Evolutionary conservation across 2,113 vertebrate species (phyloP).

Genomic region (Gymnobelideus leadbeateri): DNA sequence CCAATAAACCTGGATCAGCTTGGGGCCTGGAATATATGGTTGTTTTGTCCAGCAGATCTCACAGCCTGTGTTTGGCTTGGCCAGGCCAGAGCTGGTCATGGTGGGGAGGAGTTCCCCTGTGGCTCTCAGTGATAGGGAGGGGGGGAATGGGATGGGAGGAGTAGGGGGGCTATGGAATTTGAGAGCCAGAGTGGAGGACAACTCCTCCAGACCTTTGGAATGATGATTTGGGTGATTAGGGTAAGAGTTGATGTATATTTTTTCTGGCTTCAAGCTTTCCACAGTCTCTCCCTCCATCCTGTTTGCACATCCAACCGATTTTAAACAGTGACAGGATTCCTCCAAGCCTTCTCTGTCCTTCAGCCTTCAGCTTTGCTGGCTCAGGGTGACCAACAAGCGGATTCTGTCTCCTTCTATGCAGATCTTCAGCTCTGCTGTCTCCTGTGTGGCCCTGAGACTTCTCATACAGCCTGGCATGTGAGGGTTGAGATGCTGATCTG

Average conservation of each 20-base stretch:
- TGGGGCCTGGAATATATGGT: not conserved
- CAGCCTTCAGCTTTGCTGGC: not conserved
- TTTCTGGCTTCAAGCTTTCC: not conserved
- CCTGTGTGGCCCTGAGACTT: not conserved
- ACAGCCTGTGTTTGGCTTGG: not conserved
- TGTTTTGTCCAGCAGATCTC: not conserved
- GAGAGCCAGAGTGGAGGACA: not conserved
- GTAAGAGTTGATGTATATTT: not conserved
- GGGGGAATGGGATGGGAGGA: not conserved
- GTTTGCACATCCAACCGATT: not conserved
- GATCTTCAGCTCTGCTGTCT: not conserved
- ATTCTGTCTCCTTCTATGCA: not conserved
- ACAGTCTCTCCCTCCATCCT: not conserved
- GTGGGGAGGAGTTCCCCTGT: slow-evolving; percentile 4
- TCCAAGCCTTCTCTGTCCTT: not conserved
- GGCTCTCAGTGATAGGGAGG: not conserved
- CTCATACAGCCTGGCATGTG: not conserved
- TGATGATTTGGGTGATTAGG: not conserved
- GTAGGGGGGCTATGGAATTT: not conserved
- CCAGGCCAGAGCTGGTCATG: not conserved
- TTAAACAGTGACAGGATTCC: not conserved
- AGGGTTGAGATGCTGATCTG: not conserved
- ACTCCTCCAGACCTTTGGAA: not conserved
- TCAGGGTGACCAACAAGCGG: not conserved
- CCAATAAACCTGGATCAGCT: not conserved